Base-by-base conservation (phyloP, 1,140 invertebrate genomes). In the Drosophila simulans region DNA sequence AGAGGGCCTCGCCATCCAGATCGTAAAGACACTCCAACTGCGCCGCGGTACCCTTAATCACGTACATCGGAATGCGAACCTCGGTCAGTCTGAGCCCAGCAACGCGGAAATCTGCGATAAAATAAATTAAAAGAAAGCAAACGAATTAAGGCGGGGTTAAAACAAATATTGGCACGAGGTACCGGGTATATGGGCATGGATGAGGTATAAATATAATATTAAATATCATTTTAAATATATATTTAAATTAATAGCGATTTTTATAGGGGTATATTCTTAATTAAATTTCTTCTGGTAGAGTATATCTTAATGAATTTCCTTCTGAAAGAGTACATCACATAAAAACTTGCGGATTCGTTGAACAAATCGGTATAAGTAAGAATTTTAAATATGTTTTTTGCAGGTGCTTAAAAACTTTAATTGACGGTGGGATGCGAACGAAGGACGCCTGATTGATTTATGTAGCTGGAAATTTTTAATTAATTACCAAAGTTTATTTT, bases 1-100 rank as follows among this genome's bases (percentile, higher is more conserved):
- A 97, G 27, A 97, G 94, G 20, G 93, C 91, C 66, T 95, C 95
- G 1, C 93, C 93, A 76, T 96, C 95, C 86, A 96, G 92, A 86
- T 95, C 93, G 90, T 94, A 96, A 70, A 93, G 92, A 90, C 95
- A 95, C 88, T 94, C 93, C 69, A 96, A 92, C 53, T 90, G 91
- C 27, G 94, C 94, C 60, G 93, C 93, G 58, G 94, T 94, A 17
- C 95, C 95, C 62, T 94, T 92, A 65, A 94, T 94, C 76, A 95
- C 95, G 91, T 95, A 94, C 60, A 94, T 93, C 12, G 95, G 95
- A 64, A 96, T 94, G 59, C 94, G 92, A 49, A 96, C 93, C 78
- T 95, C 94, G 80, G 95, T 92, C 85, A 96, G 93, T 83, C 94
- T 94, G 74, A 96, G 92, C 72, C 94, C 85, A 40, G 54, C 69